phyloP scores from a whole-genome alignment of 2,888 invertebrate species.

The Nomada goodeniana region DNA sequence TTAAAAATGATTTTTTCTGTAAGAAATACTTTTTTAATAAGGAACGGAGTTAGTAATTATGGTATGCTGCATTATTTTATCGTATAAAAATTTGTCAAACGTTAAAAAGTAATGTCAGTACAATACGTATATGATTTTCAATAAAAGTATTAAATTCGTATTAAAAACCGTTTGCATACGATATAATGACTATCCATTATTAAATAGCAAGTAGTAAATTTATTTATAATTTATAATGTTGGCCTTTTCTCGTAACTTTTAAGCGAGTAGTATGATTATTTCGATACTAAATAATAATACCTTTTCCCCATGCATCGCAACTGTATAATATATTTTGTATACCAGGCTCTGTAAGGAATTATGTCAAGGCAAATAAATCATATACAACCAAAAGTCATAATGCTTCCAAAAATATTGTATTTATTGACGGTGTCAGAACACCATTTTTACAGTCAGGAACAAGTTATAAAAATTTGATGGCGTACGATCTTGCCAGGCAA shows the following conservation, averaged over 20 bases:
- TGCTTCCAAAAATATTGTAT: constrained; percentile 90
- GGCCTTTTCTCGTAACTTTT: background rate
- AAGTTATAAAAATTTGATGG: constrained; percentile 96
- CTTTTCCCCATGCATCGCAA: background rate
- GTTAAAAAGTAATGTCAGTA: constrained; percentile 2
- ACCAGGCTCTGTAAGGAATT: constrained; percentile 31
- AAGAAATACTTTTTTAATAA: constrained; percentile 29
- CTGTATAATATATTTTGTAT: constrained; percentile 1
- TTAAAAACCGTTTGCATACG: too few relatives aligned
- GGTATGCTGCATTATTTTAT: constrained; percentile 44
- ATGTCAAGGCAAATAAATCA: constrained; percentile 52
- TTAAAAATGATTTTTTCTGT: constrained; percentile 47
- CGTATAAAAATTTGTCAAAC: background rate
- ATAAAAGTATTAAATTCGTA: background rate
- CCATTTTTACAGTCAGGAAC: constrained; percentile 98
- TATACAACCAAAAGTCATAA: constrained; percentile 59
- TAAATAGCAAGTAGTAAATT: background rate
- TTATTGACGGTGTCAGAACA: constrained; percentile 98
- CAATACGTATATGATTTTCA: background rate
- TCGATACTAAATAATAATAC: background rate
- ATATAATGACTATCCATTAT: background rate
- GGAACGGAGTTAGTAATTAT: constrained; percentile 53
- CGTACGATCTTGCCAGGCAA: constrained; percentile 97
- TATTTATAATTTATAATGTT: background rate
- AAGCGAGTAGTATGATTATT: background rate